phyloP scores from a whole-genome alignment of 1,140 invertebrate genomes.

The Lordiphosa mommai region DNA sequence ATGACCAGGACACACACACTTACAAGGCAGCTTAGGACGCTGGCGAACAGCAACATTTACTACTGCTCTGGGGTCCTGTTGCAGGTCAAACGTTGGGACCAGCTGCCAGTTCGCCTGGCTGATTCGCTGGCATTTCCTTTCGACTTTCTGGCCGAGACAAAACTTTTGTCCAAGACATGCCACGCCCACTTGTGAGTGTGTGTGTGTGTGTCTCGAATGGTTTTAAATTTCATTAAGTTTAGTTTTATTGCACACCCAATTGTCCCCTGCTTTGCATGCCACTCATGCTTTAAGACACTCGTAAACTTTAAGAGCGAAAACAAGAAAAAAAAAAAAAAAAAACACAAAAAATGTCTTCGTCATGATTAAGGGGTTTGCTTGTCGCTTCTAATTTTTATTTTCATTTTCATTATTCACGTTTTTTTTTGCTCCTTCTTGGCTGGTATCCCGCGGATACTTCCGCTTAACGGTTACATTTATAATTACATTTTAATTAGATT shows the following conservation, averaged over 20 bases:
- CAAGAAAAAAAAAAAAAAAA: neutral
- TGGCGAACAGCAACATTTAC: conserved; percentile 12
- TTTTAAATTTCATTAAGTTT: conserved; percentile 73
- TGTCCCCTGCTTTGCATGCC: conserved; percentile 30
- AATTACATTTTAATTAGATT: conserved; percentile 80
- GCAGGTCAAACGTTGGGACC: conserved; percentile 50
- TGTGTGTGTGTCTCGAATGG: conserved; percentile 27
- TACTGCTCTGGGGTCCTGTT: conserved; percentile 7
- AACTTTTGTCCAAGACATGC: conserved; percentile 36
- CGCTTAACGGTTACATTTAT: conserved; percentile 79
- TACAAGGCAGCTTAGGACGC: conserved; percentile 59
- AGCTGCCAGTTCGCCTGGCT: conserved; percentile 41
- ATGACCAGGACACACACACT: conserved; percentile 71
- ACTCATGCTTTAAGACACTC: conserved; percentile 9
- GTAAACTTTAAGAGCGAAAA: conserved; percentile 4
- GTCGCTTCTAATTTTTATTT: conserved; percentile 69
- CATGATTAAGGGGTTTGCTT: conserved; percentile 74
- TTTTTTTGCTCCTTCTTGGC: conserved; percentile 25
- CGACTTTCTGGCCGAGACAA: conserved; percentile 2
- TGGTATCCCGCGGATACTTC: conserved; percentile 79
- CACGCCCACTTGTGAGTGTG: conserved; percentile 18
- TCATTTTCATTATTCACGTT: conserved; percentile 63
- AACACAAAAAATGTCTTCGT: conserved; percentile 44
- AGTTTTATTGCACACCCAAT: conserved; percentile 62
- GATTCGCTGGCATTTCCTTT: conserved; percentile 42